Base-by-base conservation (phyloP, 92 coral and sea anemone species). In the Porites lobata region DNA sequence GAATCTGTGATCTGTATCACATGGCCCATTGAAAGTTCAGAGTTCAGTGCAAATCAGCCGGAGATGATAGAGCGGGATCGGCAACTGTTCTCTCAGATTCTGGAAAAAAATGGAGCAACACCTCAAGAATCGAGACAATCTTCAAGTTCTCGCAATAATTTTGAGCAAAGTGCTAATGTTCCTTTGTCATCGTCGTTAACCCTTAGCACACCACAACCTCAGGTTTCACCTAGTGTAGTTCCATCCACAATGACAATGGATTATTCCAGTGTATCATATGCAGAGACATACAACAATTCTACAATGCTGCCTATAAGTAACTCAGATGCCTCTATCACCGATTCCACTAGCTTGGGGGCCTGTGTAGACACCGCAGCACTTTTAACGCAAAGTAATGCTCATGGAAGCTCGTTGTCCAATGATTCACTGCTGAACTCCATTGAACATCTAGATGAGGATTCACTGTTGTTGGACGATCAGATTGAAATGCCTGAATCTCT, bases 31-130 rank as follows among this genome's bases (percentile, higher is more conserved):
- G 76, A 78, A 80, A 65, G 76, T 10, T 72, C 79, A 17, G 95
- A 92, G 70, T 88, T 92, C 24, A 67, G 77, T 77, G 84, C 88
- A 8, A 89, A 89, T 56, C 93, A 92, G 63, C 78, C 52, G 69
- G 83, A 82, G 20, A 56, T 81, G 47, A 65, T 92, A 13, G 53
- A 92, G 75, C 75, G 85, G 69, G 93, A 92, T 57, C 79, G 90
- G 52, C 78, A 69, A 21, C 65, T 78, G 71, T 87, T 77, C 63
- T 80, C 90, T 50, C 87, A 84, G 52, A 84, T 84, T 47, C 81
- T 84, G 63, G 73, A 61, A 62, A 75, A 84, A 80, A 64, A 51
- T 73, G 80, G 80, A 22, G 65, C 63, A 38, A 38, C 6, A 38
- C 47, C 47, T 38, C 47, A 38, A 38, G 47, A 38, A 75, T 63